Evolutionary conservation across 1,140 invertebrate species (phyloP).

Genomic region (Panagrolaimus sp.): DNA sequence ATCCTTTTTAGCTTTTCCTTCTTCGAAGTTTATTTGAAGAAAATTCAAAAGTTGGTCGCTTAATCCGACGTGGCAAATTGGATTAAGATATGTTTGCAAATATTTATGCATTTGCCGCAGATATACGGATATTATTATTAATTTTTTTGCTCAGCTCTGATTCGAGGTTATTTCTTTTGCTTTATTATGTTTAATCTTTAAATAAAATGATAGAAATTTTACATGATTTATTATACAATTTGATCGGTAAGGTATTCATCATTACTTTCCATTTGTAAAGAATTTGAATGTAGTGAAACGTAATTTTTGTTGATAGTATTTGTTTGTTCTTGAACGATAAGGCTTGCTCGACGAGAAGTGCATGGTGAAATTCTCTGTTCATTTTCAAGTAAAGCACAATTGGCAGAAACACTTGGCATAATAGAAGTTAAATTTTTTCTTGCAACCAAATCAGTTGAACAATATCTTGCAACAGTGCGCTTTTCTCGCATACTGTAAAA

Average conservation of each 20-base stretch:
- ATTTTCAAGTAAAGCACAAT: too few relatives aligned
- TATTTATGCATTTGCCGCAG: neutral
- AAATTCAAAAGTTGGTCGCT: constrained; percentile 47
- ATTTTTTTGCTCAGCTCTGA: neutral
- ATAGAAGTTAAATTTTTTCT: too few relatives aligned
- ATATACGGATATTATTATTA: neutral
- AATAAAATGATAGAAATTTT: neutral
- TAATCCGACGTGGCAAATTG: constrained; percentile 34
- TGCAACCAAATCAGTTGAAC: too few relatives aligned
- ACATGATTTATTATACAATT: neutral
- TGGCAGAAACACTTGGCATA: too few relatives aligned
- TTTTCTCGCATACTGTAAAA: too few relatives aligned
- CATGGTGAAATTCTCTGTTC: too few relatives aligned
- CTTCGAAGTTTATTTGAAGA: constrained; percentile 60
- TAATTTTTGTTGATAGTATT: too few relatives aligned
- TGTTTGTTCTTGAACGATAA: too few relatives aligned
- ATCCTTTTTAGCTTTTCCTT: constrained; percentile 55
- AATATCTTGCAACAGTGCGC: too few relatives aligned
- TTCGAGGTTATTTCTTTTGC: neutral
- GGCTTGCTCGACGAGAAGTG: too few relatives aligned
- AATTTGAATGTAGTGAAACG: too few relatives aligned
- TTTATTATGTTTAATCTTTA: constrained; percentile 1
- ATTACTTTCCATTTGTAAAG: neutral
- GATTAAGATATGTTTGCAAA: constrained; percentile 14
- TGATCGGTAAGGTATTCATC: neutral